Conservation (phyloP, 2,113 vertebrate species). For the Numenius arquata region DNA sequence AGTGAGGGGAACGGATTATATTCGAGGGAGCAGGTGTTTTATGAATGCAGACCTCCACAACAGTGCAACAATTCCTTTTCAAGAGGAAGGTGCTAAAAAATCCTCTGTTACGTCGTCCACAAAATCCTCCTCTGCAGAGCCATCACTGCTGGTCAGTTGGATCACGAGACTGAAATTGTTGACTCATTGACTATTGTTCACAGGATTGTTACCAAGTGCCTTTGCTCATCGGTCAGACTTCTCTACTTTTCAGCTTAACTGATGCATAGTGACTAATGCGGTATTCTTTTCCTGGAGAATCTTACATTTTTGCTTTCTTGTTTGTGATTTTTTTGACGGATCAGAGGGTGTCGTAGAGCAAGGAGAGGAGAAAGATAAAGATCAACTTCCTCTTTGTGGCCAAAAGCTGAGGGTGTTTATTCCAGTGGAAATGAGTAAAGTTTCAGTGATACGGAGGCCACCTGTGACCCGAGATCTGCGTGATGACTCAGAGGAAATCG, state of each 20-base stretch:
- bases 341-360: background rate
- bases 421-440: background rate
- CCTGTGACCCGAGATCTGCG: background rate
- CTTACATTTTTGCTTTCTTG: background rate
- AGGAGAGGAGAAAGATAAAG: background rate
- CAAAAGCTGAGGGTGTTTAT: background rate
- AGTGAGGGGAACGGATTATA: slow-evolving; percentile 87
- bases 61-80: slow-evolving; percentile 88
- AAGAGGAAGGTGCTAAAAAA: slow-evolving; percentile 80
- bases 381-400: background rate
- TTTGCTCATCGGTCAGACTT: slow-evolving; percentile 35
- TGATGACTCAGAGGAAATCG: background rate
- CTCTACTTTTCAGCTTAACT: slow-evolving; percentile 41
- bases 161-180: slow-evolving; percentile 87
- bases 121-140: slow-evolving; percentile 76
- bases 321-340: background rate
- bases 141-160: slow-evolving; percentile 86
- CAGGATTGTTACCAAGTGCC: slow-evolving; percentile 68
- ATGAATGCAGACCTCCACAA: slow-evolving; percentile 84
- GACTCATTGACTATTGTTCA: slow-evolving; percentile 82
- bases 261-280: slow-evolving; percentile 26
- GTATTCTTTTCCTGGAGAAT: slow-evolving; percentile 4
- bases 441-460: background rate
- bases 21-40: slow-evolving; percentile 86
- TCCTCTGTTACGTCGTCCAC: slow-evolving; percentile 19